Conservation (phyloP, 1,140 invertebrate species). For the Drosophila subpulchrella region DNA sequence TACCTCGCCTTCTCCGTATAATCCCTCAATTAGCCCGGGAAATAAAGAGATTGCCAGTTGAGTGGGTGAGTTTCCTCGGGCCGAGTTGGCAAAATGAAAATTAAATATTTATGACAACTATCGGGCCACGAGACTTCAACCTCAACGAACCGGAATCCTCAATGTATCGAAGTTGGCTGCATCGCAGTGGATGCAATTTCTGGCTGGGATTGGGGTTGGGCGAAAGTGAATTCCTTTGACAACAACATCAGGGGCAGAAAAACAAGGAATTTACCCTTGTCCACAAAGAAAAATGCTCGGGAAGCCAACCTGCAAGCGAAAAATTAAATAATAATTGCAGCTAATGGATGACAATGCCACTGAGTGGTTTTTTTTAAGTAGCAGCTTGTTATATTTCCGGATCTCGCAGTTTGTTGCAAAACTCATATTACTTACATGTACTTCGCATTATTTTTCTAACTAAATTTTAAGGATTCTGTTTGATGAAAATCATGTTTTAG, state of each 20-base stretch:
- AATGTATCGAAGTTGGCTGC: conserved; percentile 1
- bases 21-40: conserved; percentile 39
- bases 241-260: conserved; percentile 3
- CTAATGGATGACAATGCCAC: conserved; percentile 6
- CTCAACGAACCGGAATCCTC: conserved; percentile 1
- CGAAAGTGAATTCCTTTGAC: conserved; percentile 9
- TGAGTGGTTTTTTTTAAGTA: background rate
- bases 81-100: conserved; percentile 44
- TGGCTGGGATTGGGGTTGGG: background rate
- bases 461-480: background rate
- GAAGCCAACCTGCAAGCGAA: background rate
- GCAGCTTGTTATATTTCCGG: too few relatives aligned
- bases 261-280: background rate
- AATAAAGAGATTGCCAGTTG: conserved; percentile 23
- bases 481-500: too few relatives aligned
- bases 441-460: background rate
- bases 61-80: conserved; percentile 14
- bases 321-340: conserved; percentile 28
- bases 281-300: conserved; percentile 1
- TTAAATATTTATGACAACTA: conserved; percentile 66
- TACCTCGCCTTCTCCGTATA: conserved; percentile 30
- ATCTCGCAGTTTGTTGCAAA: background rate
- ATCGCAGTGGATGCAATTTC: background rate
- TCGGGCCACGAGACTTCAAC: conserved; percentile 13
- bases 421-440: background rate